These are phyloP conservation scores for Seira musarum DNA, from an alignment of 2,888 invertebrate genomes.

Conservation along the genomic window DNA sequence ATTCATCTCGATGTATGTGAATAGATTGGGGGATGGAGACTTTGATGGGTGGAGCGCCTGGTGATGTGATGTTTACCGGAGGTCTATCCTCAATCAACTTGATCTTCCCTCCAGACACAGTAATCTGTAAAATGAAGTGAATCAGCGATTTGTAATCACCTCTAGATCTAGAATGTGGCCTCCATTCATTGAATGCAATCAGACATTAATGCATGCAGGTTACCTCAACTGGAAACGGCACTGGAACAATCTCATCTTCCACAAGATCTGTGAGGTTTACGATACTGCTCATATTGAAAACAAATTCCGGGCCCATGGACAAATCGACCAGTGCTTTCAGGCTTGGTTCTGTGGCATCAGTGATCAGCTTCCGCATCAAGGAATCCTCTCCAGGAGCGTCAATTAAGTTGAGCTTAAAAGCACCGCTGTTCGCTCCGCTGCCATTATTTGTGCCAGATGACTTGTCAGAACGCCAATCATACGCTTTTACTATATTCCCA, in stretches of 20 bases:
- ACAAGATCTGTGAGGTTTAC: conserved; percentile 86
- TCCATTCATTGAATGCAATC: conserved; percentile 33
- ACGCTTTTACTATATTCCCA: conserved; percentile 55
- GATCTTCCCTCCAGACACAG: conserved; percentile 82
- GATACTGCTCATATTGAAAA: conserved; percentile 86
- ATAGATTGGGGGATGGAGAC: conserved; percentile 80
- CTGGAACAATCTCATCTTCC: conserved; percentile 88
- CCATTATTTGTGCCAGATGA: neutral
- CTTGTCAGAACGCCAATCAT: conserved; percentile 46
- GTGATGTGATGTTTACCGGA: conserved; percentile 84
- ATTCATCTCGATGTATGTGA: conserved; percentile 80
- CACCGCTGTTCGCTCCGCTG: neutral
- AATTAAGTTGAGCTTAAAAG: conserved; percentile 64
- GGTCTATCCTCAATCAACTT: conserved; percentile 89
- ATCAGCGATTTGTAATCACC: neutral
- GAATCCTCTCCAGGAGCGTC: conserved; percentile 66
- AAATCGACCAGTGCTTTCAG: conserved; percentile 65
- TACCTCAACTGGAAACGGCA: conserved; percentile 88
- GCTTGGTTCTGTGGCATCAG: conserved; percentile 70
- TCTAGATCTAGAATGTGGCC: neutral
- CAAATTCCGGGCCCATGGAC: conserved; percentile 52
- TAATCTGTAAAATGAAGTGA: conserved; percentile 54
- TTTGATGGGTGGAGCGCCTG: conserved; percentile 86
- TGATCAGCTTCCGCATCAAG: conserved; percentile 63
- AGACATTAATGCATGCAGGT: conserved; percentile 60